Base-by-base conservation (phyloP, 2,797 vertebrate species). In the Alosa sapidissima region DNA sequence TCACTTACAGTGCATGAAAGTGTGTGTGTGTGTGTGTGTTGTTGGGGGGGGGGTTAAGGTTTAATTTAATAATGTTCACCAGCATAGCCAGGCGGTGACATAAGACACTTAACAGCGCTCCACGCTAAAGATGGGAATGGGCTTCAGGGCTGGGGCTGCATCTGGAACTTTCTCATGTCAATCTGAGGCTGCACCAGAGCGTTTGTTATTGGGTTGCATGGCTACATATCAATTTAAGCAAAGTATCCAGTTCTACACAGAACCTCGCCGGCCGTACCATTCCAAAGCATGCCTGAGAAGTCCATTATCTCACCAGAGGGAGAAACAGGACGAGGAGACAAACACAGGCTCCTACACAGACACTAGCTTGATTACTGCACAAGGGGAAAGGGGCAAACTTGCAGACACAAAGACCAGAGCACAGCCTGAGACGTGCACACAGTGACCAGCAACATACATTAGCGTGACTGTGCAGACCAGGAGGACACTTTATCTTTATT, bases 71-170 rank as follows among this genome's bases (percentile, higher is more conserved):
- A 81, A 5, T 75, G n/a, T 52, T 68, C n/a, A 45, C 48, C 45
- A 75, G 82, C 52, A 47, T 1, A 81, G 84, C 85, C 81, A 72
- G 41, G 86, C 51, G 82, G 84, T 87, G 81, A 87, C 48, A 48
- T 82, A n/a, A 60, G 82, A 68, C 2, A 4, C 4, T 85, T 28
- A 24, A 47, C 49, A 62, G 36, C 21, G 75, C 49, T 65, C 81
- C 81, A 81, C 28, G 24, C 58, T 75, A 5, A 86, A 9, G 81
- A 75, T 65, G 21, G 28, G 24, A 84, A 55, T 47, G 72, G 72
- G 72, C 14, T 75, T 78, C 68, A 78, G 81, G 72, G 85, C 81
- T 24, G 84, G 65, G 60, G 62, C 54, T 62, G 82, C 81, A 75
- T 86, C 28, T 5, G 41, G 49, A 55, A 21, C 5, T 62, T 83